These are phyloP conservation scores for Actinia tenebrosa DNA, from an alignment of 64 coral and sea anemone species.

Conservation along the genomic window DNA sequence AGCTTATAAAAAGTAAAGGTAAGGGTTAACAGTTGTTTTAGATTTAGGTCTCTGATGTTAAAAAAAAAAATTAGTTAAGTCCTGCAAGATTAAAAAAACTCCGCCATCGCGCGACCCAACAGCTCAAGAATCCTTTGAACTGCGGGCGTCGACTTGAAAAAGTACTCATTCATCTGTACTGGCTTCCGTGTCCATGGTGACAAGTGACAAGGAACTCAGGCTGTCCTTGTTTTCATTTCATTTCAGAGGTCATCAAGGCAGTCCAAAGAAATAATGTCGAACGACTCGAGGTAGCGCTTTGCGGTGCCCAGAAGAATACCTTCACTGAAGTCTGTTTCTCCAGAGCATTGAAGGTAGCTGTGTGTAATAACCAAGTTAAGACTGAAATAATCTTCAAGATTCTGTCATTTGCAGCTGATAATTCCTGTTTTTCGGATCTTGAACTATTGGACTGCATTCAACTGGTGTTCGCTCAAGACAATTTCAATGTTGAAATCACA, in stretches of 20 bases:
- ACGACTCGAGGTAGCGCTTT: neutral
- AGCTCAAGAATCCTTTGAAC: no score
- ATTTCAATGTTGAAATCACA: neutral
- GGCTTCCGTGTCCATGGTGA: neutral
- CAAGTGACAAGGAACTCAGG: no score
- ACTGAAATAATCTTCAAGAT: neutral
- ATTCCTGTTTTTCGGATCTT: neutral
- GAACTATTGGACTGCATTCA: neutral
- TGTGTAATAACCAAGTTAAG: neutral
- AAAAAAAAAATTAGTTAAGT: no score
- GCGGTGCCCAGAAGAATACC: neutral
- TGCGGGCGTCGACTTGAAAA: no score
- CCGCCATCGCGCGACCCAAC: no score
- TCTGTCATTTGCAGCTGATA: neutral
- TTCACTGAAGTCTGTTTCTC: neutral
- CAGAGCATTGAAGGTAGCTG: neutral
- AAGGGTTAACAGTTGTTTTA: neutral
- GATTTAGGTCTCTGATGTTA: neutral
- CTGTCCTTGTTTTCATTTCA: neutral
- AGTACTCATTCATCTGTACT: no score
- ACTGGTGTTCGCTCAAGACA: neutral
- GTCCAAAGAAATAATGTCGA: neutral
- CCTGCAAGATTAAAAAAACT: no score
- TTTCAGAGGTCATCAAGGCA: neutral
- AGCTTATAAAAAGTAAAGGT: conserved; percentile 7